A percentile compares a stretch with the other conserved stretches of the same genome.
Evolutionary conservation across 53 echinoderm and acorn worm species (phyloP).

Genomic region (Arbacia lixula): DNA sequence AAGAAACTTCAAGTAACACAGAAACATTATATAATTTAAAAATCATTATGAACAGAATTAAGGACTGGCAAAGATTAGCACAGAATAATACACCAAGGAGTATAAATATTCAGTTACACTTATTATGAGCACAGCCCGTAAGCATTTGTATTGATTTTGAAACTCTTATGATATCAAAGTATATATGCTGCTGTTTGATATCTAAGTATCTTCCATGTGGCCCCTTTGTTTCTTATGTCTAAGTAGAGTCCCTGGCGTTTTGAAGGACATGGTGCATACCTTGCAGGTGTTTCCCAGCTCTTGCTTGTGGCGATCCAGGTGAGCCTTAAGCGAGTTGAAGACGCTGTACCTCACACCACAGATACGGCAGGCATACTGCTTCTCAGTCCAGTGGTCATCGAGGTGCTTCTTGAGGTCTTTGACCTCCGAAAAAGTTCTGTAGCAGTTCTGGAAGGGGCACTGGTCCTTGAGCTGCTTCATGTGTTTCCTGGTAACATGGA

Average conservation of each 20-base stretch:
- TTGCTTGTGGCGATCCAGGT: conserved; percentile 30
- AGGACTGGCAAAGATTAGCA: no score
- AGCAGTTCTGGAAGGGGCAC: conserved; percentile 25
- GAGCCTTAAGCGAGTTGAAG: conserved; percentile 26
- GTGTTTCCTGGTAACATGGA: conserved; percentile 20
- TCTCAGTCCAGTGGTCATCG: conserved; percentile 29
- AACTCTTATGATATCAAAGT: no score
- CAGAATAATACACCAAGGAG: no score
- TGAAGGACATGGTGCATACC: conserved; percentile 45
- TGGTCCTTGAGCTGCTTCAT: background rate
- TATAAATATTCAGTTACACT: no score
- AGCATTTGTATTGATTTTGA: no score
- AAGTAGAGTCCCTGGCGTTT: conserved; percentile 18
- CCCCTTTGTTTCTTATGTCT: conserved; percentile 25
- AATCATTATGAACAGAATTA: no score
- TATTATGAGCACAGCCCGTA: no score
- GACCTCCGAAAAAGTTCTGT: background rate
- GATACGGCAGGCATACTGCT: conserved; percentile 25
- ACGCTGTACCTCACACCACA: conserved; percentile 27
- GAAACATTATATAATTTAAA: no score
- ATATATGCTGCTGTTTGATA: no score
- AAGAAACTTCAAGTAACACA: no score
- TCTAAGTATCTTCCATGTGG: no score
- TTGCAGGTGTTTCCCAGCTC: conserved; percentile 23
- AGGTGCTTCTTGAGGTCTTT: conserved; percentile 26